A percentile compares a stretch with the other conserved stretches of the same genome.
Conservation (phyloP, 2,888 invertebrate genomes). For the Petrolisthes cinctipes region DNA sequence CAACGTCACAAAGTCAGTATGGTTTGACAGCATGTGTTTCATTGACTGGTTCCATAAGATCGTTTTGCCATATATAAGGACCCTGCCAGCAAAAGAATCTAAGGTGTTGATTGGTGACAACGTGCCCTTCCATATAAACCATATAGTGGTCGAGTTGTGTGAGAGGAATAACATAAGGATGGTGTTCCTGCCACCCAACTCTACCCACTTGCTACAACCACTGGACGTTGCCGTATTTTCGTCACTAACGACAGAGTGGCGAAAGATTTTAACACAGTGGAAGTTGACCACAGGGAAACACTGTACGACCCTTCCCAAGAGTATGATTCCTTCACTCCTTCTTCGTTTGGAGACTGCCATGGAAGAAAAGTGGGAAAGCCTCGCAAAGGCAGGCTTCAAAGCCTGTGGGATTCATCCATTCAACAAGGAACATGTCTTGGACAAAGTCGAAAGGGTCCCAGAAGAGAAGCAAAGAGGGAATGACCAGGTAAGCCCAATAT, state of each 20-base stretch:
- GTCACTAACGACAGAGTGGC: constrained; percentile 23
- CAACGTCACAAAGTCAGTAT: constrained; percentile 69
- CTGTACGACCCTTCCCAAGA: constrained; percentile 22
- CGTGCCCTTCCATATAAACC: constrained; percentile 16
- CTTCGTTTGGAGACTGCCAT: constrained; percentile 5
- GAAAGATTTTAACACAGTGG: constrained; percentile 29
- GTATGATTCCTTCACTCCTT: constrained; percentile 20
- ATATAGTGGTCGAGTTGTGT: constrained; percentile 15
- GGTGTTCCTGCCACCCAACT: constrained; percentile 45
- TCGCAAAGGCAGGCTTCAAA: constrained; percentile 7
- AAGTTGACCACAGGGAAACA: constrained; percentile 15
- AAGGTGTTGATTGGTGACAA: constrained; percentile 44
- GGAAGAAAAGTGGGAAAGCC: constrained; percentile 27
- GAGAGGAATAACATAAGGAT: constrained; percentile 29
- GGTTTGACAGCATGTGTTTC: constrained; percentile 68
- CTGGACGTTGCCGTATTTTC: constrained; percentile 24
- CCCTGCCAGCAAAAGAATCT: constrained; percentile 62
- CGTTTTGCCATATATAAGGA: constrained; percentile 67
- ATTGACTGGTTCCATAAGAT: constrained; percentile 68
- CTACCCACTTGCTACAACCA: constrained; percentile 33
- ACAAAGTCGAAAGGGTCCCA: no score
- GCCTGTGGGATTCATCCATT: constrained; percentile 31
- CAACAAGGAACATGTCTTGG: constrained; percentile 2
- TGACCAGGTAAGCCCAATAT: no score
- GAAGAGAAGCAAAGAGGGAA: no score